Percentiles rank a stretch among this genome's conserved stretches.
Evolutionary conservation across 2,113 vertebrate genomes (phyloP).

Genomic region (Pyrgilauda ruficollis): DNA sequence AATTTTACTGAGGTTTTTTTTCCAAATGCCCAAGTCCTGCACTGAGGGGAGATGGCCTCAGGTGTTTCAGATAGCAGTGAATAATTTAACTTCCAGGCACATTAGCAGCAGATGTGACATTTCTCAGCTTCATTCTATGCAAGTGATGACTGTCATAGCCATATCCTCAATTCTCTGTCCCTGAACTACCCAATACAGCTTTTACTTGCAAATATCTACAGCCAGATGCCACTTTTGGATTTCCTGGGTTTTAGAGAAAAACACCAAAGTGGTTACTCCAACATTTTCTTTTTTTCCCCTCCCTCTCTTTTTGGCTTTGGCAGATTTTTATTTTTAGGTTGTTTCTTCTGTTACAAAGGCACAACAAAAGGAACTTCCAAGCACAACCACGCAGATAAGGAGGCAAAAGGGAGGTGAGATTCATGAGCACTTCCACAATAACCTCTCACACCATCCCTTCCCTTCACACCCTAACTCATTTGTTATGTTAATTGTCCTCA

Average conservation of each 20-base stretch:
- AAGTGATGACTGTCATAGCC: neutral
- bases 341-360: neutral
- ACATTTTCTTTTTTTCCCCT: accelerated
- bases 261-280: neutral
- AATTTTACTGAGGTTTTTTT: neutral
- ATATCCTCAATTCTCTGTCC: neutral
- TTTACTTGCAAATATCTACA: neutral
- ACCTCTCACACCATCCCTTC: neutral
- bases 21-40: neutral
- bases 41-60: neutral
- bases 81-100: neutral
- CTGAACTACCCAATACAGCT: neutral
- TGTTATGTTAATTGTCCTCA: accelerated
- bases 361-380: neutral
- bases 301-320: neutral
- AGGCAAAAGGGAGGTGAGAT: neutral
- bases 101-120: accelerated
- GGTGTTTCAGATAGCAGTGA: neutral
- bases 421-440: neutral
- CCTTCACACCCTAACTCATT: neutral
- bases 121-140: neutral
- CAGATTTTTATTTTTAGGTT: neutral
- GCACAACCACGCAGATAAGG: neutral
- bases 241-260: neutral
- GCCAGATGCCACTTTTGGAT: neutral